These are phyloP conservation scores for Eclectus roratus DNA, from an alignment of 2,113 vertebrate genomes.

Conservation along the genomic window DNA sequence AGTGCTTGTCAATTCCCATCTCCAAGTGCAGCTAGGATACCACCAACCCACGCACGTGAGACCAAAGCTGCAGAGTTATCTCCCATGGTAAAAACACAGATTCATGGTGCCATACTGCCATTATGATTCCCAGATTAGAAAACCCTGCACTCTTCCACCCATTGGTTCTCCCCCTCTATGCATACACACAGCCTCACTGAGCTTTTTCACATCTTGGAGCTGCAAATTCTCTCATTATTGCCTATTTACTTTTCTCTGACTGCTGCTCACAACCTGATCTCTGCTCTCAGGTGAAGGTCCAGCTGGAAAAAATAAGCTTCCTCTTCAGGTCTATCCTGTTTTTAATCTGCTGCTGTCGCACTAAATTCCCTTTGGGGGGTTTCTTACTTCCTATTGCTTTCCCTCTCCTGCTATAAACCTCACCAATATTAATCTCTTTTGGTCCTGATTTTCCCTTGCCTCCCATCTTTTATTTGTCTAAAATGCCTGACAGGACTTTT, in stretches of 20 bases:
- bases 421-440: conserved; percentile 76
- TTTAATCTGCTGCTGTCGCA: conserved; percentile 71
- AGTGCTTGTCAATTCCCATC: background rate
- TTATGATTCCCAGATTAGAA: background rate
- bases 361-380: conserved; percentile 49
- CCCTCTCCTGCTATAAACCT: conserved; percentile 72
- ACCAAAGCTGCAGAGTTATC: background rate
- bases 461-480: conserved; percentile 70
- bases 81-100: background rate
- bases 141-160: background rate
- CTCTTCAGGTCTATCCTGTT: conserved; percentile 69
- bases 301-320: conserved; percentile 77
- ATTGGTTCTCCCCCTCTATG: background rate
- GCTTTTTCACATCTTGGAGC: background rate
- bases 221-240: conserved; percentile 53
- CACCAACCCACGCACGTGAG: background rate
- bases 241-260: conserved; percentile 56
- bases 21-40: background rate
- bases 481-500: conserved; percentile 76
- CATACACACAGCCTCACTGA: background rate
- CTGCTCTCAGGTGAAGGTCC: conserved; percentile 55
- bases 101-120: background rate
- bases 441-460: conserved; percentile 66
- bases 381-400: conserved; percentile 77
- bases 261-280: conserved; percentile 46